Conservation (phyloP, 2,113 vertebrate species). For the Excalfactoria chinensis region DNA sequence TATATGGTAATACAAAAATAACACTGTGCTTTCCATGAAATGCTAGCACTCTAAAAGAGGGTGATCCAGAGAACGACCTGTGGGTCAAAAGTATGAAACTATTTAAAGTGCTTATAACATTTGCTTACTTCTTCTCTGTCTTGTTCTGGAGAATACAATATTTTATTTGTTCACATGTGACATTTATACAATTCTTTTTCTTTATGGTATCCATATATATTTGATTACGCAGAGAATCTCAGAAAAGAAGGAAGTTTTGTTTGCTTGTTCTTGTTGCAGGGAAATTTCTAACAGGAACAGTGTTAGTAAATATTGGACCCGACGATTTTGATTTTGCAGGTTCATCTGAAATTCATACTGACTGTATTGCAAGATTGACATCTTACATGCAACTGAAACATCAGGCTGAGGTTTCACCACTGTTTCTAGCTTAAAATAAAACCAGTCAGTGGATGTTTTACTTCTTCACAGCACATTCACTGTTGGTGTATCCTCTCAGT, state of each 20-base stretch:
- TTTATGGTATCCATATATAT: not conserved
- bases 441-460: not conserved
- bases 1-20: slow-evolving; percentile 21
- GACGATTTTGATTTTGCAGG: not conserved
- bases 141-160: not conserved
- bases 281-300: not conserved
- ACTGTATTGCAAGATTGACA: not conserved
- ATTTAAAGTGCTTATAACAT: not conserved
- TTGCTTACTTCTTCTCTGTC: not conserved
- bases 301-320: accelerated
- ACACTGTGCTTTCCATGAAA: not conserved
- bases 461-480: not conserved
- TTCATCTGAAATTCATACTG: not conserved
- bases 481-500: not conserved
- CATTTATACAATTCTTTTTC: not conserved
- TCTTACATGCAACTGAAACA: not conserved
- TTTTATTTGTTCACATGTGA: not conserved
- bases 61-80: not conserved
- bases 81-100: not conserved
- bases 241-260: not conserved
- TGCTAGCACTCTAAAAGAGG: not conserved
- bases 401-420: not conserved
- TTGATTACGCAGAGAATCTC: not conserved
- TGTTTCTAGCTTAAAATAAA: not conserved
- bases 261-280: not conserved